Conservation (phyloP, 53 echinoderm and acorn worm species). For the Temnopleurus reevesii region DNA sequence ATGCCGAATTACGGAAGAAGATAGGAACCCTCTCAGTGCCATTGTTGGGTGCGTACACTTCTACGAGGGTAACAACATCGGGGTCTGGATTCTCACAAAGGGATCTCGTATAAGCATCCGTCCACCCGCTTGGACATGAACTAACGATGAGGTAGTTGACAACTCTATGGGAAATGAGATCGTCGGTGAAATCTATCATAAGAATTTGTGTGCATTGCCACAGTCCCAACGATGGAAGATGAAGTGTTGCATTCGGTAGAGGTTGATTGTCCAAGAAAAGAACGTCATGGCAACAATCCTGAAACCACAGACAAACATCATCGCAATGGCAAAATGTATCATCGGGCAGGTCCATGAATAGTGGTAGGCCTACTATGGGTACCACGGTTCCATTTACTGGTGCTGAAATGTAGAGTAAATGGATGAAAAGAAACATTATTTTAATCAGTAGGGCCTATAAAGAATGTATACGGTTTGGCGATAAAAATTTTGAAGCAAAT, state of each 20-base stretch:
- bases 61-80: neutral
- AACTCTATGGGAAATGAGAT: neutral
- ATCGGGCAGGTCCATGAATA: no score
- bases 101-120: neutral
- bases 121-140: constrained; percentile 23
- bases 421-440: no score
- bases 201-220: constrained; percentile 8
- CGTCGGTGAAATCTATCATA: neutral
- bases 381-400: no score
- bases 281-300: constrained; percentile 15
- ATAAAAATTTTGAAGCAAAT: no score
- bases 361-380: no score
- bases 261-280: neutral
- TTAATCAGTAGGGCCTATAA: no score
- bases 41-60: neutral
- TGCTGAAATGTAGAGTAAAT: no score
- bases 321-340: constrained; percentile 41
- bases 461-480: no score
- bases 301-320: constrained; percentile 17
- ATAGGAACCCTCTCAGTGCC: neutral
- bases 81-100: constrained; percentile 15
- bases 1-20: constrained; percentile 21
- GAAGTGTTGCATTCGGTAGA: neutral
- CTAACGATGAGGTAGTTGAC: constrained; percentile 24
- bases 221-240: neutral